These are phyloP conservation scores for Leptinotarsa haldemani DNA, from an alignment of 2,888 invertebrate genomes.

Conservation along the genomic window DNA sequence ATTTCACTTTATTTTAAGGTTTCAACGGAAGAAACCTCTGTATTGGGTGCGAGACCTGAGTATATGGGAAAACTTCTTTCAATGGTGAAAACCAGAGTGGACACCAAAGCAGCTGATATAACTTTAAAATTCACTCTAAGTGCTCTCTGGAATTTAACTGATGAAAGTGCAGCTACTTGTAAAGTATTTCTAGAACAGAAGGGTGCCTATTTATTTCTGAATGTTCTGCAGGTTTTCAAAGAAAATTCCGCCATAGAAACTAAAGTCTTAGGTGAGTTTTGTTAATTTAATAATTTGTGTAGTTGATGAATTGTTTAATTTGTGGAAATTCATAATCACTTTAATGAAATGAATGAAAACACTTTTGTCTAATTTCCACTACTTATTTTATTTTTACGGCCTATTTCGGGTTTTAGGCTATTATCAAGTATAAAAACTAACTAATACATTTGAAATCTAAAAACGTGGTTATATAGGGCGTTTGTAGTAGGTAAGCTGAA, in stretches of 20 bases:
- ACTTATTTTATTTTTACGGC: no score
- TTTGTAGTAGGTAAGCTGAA: no score
- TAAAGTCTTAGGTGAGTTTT: slow-evolving; percentile 68
- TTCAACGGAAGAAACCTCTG: slow-evolving; percentile 76
- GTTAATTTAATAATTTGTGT: background rate
- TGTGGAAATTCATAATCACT: background rate
- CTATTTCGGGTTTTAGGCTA: no score
- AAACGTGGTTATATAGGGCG: no score
- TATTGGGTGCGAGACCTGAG: slow-evolving; percentile 73
- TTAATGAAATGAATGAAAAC: no score
- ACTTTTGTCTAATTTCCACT: no score
- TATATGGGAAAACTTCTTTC: slow-evolving; percentile 77
- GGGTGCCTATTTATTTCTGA: slow-evolving; percentile 75
- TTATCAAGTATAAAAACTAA: no score
- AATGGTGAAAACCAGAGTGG: slow-evolving; percentile 68
- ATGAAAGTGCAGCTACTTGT: slow-evolving; percentile 80
- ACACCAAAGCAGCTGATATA: slow-evolving; percentile 69
- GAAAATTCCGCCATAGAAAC: slow-evolving; percentile 78
- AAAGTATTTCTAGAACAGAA: slow-evolving; percentile 75
- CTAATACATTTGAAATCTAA: no score
- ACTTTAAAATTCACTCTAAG: slow-evolving; percentile 82
- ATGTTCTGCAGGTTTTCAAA: slow-evolving; percentile 73
- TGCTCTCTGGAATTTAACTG: slow-evolving; percentile 83
- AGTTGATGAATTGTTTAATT: no score
- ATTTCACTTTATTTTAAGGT: slow-evolving; percentile 53